A percentile compares a stretch with the other conserved stretches of the same genome.
These are phyloP conservation scores for Siniperca knerii DNA, from an alignment of 2,113 vertebrate genomes.

Conservation along the genomic window DNA sequence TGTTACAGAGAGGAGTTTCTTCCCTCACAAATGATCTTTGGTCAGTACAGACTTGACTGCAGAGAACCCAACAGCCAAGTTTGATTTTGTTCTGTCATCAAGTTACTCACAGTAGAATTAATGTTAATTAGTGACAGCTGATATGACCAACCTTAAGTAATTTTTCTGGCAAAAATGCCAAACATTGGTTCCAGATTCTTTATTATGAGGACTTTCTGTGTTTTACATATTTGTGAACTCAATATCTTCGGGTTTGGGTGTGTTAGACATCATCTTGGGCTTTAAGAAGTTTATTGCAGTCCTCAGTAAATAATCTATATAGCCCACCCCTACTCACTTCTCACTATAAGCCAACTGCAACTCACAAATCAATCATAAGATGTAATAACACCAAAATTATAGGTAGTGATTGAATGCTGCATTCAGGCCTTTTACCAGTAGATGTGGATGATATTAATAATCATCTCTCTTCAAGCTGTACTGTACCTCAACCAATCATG, in stretches of 20 bases:
- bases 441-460: conserved; percentile 34
- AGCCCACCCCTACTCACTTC: neutral
- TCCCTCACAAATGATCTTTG: neutral
- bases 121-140: neutral
- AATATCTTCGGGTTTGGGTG: neutral
- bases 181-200: neutral
- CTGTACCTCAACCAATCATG: conserved; percentile 20
- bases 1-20: neutral
- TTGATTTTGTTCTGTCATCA: neutral
- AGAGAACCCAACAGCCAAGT: neutral
- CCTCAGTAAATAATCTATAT: neutral
- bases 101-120: neutral
- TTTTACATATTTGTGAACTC: neutral
- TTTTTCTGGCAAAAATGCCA: neutral
- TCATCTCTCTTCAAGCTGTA: conserved; percentile 1
- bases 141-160: neutral
- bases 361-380: conserved; percentile 19
- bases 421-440: conserved; percentile 5
- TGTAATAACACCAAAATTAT: conserved; percentile 17
- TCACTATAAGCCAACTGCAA: neutral
- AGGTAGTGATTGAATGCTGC: conserved; percentile 21
- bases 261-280: neutral
- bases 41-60: neutral
- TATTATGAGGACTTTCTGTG: neutral
- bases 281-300: neutral